Conservation (phyloP, 2,888 invertebrate genomes). For the Congeria kusceri region DNA sequence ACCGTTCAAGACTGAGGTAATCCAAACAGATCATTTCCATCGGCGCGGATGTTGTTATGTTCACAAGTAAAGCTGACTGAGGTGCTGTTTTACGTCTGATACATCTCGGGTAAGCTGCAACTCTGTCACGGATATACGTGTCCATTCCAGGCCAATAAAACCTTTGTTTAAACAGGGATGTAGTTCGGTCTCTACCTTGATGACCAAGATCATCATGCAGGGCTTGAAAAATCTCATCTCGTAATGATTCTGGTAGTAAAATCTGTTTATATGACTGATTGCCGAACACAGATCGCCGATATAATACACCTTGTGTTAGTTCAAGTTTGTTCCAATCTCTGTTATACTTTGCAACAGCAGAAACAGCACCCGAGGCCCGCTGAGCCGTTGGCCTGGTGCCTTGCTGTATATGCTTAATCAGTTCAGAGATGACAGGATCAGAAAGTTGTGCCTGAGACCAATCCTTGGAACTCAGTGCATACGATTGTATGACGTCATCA, state of each 20-base stretch:
- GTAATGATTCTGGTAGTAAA: neutral
- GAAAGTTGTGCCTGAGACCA: neutral
- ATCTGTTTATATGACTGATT: conserved; percentile 1
- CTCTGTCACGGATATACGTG: conserved; percentile 7
- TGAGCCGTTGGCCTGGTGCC: neutral
- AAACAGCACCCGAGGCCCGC: no score
- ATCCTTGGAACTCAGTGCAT: no score
- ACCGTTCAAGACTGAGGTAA: no score
- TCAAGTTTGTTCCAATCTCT: conserved; percentile 1
- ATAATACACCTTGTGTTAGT: neutral
- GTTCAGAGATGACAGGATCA: conserved; percentile 5
- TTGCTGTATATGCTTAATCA: neutral
- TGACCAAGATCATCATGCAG: conserved; percentile 20
- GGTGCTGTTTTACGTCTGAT: conserved; percentile 10
- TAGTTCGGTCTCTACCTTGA: conserved; percentile 16
- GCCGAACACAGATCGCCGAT: neutral
- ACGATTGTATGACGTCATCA: no score
- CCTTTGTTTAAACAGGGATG: conserved; percentile 14
- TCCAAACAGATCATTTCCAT: conserved; percentile 25
- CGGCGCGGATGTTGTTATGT: conserved; percentile 5
- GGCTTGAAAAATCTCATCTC: neutral
- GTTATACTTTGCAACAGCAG: neutral
- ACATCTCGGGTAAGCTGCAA: conserved; percentile 9
- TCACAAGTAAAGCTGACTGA: neutral
- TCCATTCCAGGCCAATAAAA: conserved; percentile 19